These are phyloP conservation scores for Lepidocyrtoides sp. DNA, from an alignment of 2,888 invertebrate genomes.

Conservation along the genomic window DNA sequence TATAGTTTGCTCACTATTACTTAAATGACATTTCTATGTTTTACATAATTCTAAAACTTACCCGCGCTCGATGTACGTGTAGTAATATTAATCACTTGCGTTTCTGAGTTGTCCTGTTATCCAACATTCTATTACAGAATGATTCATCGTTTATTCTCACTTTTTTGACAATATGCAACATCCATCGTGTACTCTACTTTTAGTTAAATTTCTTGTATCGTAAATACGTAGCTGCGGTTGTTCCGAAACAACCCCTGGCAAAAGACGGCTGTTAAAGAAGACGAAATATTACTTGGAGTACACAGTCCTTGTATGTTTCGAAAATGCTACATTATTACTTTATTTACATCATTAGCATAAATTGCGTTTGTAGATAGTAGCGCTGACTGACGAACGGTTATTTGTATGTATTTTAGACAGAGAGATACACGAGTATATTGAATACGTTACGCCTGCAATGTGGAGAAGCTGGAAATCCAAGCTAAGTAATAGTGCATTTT, in stretches of 20 bases:
- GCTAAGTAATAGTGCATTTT: too few species aligned
- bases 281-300: neutral
- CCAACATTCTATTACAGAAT: constrained; percentile 50
- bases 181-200: constrained; percentile 27
- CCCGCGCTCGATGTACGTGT: neutral
- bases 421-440: neutral
- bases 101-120: constrained; percentile 48
- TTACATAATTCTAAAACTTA: neutral
- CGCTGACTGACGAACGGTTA: neutral
- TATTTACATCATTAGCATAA: neutral
- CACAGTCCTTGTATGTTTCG: neutral
- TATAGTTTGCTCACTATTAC: too few species aligned
- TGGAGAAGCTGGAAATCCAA: too few species aligned
- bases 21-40: too few species aligned
- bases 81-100: constrained; percentile 62
- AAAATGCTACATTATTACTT: neutral
- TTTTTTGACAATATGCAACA: constrained; percentile 43
- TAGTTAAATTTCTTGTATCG: neutral
- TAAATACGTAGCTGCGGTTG: constrained; percentile 8
- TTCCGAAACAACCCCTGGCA: neutral
- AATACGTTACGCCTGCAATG: neutral
- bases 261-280: neutral
- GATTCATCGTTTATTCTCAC: constrained; percentile 68
- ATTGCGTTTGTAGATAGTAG: neutral
- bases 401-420: neutral